Percentiles rank a stretch among this genome's conserved stretches.
phyloP scores from a whole-genome alignment of 2,113 vertebrate genomes.

The Sinocyclocheilus anophthalmus region DNA sequence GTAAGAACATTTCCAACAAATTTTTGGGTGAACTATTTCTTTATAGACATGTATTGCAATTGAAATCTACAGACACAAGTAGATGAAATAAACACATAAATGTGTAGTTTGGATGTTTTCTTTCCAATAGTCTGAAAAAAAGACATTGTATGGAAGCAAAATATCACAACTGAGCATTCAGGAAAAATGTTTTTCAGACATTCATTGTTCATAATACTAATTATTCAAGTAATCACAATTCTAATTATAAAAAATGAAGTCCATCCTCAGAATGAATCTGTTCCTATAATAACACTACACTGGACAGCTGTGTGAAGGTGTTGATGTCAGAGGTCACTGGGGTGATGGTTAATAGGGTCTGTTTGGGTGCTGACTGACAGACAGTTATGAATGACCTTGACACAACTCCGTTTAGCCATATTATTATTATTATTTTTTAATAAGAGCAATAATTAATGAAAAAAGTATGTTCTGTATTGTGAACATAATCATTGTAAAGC shows the following conservation, averaged over 20 bases:
- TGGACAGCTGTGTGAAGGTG: background rate
- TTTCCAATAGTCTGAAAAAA: too few relatives aligned
- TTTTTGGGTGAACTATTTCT: too few relatives aligned
- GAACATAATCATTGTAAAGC: background rate
- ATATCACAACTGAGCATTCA: background rate
- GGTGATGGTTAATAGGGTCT: background rate
- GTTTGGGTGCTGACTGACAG: constrained; percentile 11
- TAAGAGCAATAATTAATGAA: background rate
- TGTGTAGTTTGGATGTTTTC: too few relatives aligned
- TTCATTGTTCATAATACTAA: too few relatives aligned
- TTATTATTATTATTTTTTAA: background rate
- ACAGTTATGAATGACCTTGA: constrained; percentile 54
- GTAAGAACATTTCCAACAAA: too few relatives aligned
- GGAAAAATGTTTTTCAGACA: too few relatives aligned
- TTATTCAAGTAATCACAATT: too few relatives aligned
- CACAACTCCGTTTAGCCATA: background rate
- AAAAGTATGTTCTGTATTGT: background rate
- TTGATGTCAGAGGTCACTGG: constrained; percentile 13
- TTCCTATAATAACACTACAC: background rate
- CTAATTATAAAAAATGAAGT: background rate
- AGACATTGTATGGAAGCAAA: background rate
- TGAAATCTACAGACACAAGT: too few relatives aligned
- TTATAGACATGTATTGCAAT: too few relatives aligned
- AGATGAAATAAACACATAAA: too few relatives aligned
- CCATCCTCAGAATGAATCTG: background rate